Base-by-base conservation (phyloP, 2,797 vertebrate genomes). In the Staurois parvus region DNA sequence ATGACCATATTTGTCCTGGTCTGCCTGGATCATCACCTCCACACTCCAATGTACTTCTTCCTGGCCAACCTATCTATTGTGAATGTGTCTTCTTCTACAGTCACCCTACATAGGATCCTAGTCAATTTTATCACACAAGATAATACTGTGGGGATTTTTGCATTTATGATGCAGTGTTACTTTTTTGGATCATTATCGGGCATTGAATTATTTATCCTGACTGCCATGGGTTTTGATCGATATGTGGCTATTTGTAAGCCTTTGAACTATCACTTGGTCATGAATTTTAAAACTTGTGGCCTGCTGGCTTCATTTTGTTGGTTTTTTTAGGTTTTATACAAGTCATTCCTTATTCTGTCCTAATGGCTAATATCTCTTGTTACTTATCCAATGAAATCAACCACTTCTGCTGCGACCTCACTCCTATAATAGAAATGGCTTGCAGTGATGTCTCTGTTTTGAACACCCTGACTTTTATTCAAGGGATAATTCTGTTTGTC, bases 41-140 rank as follows among this genome's bases (percentile, higher is more conserved):
- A 81, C 69, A 81, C 69, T 6, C 79, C 79, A 24, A 81, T 81
- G 79, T 81, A 81, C n/a, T 81, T 81, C 30, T 81, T 81, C 30
- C 29, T 81, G 7, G 67, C 79, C n/a, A 81, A 81, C 28, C 10
- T 81, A 42, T 81, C 79, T 29, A n/a, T 81, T n/a, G 42, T 72
- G 30, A 69, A 81, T n/a, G 42, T 81, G 45, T 72, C 79, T 11
- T 62, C 30, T 37, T 34, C 69, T 15, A 82, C 80, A 28, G 80
- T 82, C 26, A 64, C 48, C 24, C 70, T 82, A 62, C 70, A 72
- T 30, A 82, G 72, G 32, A 64, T 73, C 32, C 48, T 82, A 62
- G 10, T 73, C 40, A 82, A 17, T 1, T 82, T 74, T 45, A 30
- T 82, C 48, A 82, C 80, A 10, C 24, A 48, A 13, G 30, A 82